Base-by-base conservation (phyloP, 2,113 vertebrate genomes). In the Aptenodytes forsteri region DNA sequence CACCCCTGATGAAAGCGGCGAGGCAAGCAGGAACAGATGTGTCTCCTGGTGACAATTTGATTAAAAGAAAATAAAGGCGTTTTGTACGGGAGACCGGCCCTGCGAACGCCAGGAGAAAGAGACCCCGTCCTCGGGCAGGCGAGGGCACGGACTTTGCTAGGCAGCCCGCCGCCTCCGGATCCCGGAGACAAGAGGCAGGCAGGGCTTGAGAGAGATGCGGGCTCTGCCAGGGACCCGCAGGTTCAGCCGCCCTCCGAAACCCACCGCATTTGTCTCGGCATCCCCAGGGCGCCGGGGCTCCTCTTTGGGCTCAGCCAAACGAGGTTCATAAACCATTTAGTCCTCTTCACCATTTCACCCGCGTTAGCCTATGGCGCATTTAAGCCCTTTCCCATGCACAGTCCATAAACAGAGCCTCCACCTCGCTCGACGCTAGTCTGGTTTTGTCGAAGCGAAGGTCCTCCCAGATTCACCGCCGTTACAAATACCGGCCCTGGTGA, bases 31-130 rank as follows among this genome's bases (percentile, higher is more conserved):
- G 91, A 93, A 49, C 91, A 93, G 94, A 77, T 89, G 91, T 69
- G 66, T 96, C 97, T 97, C 95, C 36, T 5, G 97, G 92, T 76
- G 47, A 80, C 93, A 92, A 95, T 88, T 96, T 96, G 97, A 98
- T 97, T 97, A 96, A 97, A 97, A 96, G 93, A 62, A 86, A 89
- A 75, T 6, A 32, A 49, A 92, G 96, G 89, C n/a, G 66, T 44
- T 83, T 13, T 4, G 42, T 12, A 21, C 7, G 0, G 95, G 82
- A 72, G 80, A 55, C 18, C 67, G 16, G 64, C 86, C 67, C 84
- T 13, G 58, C 10, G 8, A 18, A 11, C 14, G 1, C 16, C 77
- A 44, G 16, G 2, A 46, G 64, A 34, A 19, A 58, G 85, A 54
- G 70, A 42, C 46, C 55, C 80, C 4, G 1, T 79, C 49, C 76